Evolutionary conservation across 2,113 vertebrate genomes (phyloP).

Genomic region (Monarcha castaneiventris): DNA sequence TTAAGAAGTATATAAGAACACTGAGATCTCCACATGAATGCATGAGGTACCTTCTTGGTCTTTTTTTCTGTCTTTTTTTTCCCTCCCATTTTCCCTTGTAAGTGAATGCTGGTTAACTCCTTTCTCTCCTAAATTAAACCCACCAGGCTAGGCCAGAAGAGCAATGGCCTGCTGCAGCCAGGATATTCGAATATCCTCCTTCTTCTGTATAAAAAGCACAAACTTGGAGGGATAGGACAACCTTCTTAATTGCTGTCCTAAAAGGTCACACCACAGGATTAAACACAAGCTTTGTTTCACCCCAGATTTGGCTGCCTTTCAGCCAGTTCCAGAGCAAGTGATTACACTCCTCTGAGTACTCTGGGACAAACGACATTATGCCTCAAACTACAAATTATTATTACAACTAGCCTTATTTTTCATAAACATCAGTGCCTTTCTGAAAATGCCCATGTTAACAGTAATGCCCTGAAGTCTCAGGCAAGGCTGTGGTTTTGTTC

Average conservation of each 20-base stretch:
- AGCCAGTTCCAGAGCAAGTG: background rate
- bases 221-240: background rate
- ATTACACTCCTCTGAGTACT: background rate
- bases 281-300: background rate
- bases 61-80: background rate
- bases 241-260: background rate
- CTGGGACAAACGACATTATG: background rate
- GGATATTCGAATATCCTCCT: background rate
- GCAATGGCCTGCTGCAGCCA: background rate
- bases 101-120: background rate
- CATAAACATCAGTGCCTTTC: background rate
- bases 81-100: background rate
- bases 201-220: background rate
- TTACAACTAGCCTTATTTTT: background rate
- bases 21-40: background rate
- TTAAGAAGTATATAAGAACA: slow-evolving; percentile 15
- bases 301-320: background rate
- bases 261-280: background rate
- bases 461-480: background rate
- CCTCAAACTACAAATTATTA: background rate
- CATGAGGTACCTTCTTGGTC: background rate
- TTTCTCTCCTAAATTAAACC: background rate
- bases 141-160: background rate
- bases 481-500: background rate
- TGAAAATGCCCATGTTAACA: background rate